Evolutionary conservation across 92 coral and sea anemone genomes (phyloP).

Genomic region (Phenganax stokvisi): DNA sequence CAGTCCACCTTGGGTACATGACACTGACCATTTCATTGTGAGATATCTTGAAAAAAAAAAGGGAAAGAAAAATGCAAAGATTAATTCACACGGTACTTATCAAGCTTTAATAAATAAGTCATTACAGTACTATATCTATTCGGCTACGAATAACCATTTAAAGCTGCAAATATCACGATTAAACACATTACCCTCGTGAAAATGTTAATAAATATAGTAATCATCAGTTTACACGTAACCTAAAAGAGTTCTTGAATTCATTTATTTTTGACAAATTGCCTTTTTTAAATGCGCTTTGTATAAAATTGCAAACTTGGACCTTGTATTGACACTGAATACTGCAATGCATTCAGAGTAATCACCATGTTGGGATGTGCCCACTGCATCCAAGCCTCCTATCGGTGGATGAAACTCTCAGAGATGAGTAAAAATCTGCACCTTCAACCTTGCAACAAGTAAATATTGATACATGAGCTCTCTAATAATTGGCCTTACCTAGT

Average conservation of each 20-base stretch:
- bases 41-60: constrained; percentile 39
- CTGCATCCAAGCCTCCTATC: constrained; percentile 74
- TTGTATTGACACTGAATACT: neutral
- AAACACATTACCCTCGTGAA: neutral
- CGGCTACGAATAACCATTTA: no score
- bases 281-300: no score
- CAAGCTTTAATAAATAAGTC: no score
- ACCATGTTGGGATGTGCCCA: constrained; percentile 98
- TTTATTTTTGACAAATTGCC: no score
- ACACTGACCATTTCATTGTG: constrained; percentile 66
- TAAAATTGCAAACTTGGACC: no score
- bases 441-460: constrained; percentile 51
- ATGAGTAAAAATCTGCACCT: constrained; percentile 79
- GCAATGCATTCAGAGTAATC: neutral
- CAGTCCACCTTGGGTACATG: constrained; percentile 82
- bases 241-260: no score
- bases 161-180: constrained; percentile 47
- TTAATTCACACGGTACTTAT: neutral
- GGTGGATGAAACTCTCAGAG: constrained; percentile 70
- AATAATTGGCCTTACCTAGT: no score
- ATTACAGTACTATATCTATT: no score
- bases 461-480: no score
- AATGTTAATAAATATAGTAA: no score
- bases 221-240: no score
- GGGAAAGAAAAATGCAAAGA: no score